Evolutionary conservation across 35 echinoderm and acorn worm genomes (phyloP).

Genomic region (Chiridota heheva): DNA sequence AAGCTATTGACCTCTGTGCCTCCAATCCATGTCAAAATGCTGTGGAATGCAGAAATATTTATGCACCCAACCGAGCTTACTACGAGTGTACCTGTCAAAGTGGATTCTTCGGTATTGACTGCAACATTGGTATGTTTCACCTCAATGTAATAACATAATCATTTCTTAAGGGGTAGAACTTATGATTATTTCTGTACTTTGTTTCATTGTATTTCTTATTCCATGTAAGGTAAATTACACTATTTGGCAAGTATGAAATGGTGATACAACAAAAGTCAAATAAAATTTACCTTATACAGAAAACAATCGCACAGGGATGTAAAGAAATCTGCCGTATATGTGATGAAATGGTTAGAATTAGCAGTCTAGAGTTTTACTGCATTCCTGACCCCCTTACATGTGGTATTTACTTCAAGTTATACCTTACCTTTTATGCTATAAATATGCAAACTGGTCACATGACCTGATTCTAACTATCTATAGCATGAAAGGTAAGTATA

Average conservation of each 20-base stretch:
- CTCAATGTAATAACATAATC: neutral
- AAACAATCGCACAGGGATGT: no score
- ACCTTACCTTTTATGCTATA: no score
- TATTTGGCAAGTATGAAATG: neutral
- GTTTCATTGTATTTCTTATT: neutral
- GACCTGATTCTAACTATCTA: no score
- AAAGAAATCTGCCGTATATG: no score
- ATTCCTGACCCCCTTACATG: no score
- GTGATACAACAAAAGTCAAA: neutral
- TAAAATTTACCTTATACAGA: neutral
- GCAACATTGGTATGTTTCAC: neutral
- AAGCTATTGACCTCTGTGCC: neutral
- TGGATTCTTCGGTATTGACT: slow-evolving; percentile 5
- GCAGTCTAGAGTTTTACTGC: no score
- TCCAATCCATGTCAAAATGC: slow-evolving; percentile 30
- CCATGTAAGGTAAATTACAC: neutral
- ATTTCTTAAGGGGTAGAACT: neutral
- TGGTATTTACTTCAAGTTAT: no score
- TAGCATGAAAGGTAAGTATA: no score
- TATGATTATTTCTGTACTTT: neutral
- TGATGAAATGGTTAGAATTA: no score
- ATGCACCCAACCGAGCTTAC: neutral
- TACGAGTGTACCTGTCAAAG: slow-evolving; percentile 1
- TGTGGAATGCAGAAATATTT: neutral
- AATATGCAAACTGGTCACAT: no score